Evolutionary conservation across 1,140 invertebrate genomes (phyloP).

Genomic region (Macrosteles quadrilineatus): DNA sequence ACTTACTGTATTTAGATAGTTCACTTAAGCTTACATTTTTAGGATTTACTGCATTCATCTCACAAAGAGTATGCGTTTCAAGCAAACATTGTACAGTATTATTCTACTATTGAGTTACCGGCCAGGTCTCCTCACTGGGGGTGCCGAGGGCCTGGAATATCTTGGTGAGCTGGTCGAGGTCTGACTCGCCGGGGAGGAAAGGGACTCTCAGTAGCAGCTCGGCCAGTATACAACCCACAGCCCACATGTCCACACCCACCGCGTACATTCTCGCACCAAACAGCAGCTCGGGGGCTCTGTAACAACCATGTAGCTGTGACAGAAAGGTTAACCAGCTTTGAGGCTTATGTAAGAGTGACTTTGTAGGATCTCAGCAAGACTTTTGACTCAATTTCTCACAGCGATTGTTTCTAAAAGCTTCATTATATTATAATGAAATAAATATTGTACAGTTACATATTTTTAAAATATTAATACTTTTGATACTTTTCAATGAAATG

Average conservation of each 20-base stretch:
- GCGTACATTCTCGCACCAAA: constrained; percentile 96
- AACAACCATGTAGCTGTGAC: constrained; percentile 36
- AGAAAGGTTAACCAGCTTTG: constrained; percentile 13
- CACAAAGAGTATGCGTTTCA: no score
- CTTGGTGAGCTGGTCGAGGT: constrained; percentile 92
- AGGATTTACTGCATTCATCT: no score
- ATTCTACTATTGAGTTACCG: no score
- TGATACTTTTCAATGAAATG: no score
- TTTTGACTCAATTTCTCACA: background rate
- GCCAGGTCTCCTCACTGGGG: constrained; percentile 92
- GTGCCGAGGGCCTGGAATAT: constrained; percentile 94
- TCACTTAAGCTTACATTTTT: no score
- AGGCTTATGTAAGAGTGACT: background rate
- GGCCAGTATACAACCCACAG: constrained; percentile 95
- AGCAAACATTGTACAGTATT: no score
- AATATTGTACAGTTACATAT: no score
- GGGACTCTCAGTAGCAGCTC: constrained; percentile 91
- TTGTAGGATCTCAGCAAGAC: no score
- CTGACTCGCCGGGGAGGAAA: constrained; percentile 94
- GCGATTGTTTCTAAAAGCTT: no score
- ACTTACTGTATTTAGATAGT: no score
- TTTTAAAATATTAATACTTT: no score
- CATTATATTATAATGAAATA: no score
- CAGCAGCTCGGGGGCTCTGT: constrained; percentile 88
- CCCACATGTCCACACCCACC: constrained; percentile 98